Base-by-base conservation (phyloP, 2,797 vertebrate species). In the Calcarius lapponicus region DNA sequence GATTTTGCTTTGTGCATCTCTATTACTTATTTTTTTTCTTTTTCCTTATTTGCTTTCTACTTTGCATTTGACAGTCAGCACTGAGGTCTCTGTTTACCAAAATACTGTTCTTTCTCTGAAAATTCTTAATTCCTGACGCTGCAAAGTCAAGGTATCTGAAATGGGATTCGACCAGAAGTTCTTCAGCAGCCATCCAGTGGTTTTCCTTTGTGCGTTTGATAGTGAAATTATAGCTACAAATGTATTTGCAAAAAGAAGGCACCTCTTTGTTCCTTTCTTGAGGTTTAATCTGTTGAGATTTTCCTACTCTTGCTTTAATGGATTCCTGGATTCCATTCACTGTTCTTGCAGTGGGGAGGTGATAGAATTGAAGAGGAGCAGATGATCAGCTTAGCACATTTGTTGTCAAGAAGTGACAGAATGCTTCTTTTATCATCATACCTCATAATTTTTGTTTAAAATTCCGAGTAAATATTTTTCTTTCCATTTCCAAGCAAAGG, bases 221-320 rank as follows among this genome's bases (percentile, higher is more conserved):
- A 87, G 60, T 91, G 80, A 97, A 96, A 90, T 97, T 76, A 53
- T 69, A 38, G 19, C 69, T 69, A 5, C 50, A 61, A 74, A 62
- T 28, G 3, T 31, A 31, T 67, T 70, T 90, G 11, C 4, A 8
- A 10, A 56, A 86, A 75, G 43, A 28, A 43, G 5, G 11, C n/a
- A 57, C 16, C 20, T 50, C 17, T 43, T 51, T 70, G 7, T 88
- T 86, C 29, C 36, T 60, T 70, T 74, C 32, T 57, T 45, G 36
- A 84, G 5, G 4, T 51, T 50, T 78, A 32, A 43, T 66, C 51
- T 78, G 14, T 58, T 80, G 73, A 71, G n/a, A 14, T 70, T 86
- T 90, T 73, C 43, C 28, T 26, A 4, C 32, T 86, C 32, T 36
- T 87, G 13, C 16, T 69, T 34, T 51, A 36, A 25, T 24, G n/a